Conservation (phyloP, 2,113 vertebrate genomes). For the Natator depressus region DNA sequence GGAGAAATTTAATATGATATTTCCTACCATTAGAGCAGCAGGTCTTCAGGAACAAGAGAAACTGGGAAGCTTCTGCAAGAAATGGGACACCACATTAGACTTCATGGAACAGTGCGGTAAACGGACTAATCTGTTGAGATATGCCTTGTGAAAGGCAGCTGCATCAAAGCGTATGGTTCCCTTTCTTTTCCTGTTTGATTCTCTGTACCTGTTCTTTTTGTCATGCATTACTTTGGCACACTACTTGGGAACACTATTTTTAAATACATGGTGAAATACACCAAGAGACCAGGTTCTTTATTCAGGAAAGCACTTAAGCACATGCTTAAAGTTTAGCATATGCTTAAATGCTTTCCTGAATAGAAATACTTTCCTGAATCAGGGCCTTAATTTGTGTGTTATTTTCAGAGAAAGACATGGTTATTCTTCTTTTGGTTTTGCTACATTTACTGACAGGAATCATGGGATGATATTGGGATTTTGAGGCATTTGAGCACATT, state of each 20-base stretch:
- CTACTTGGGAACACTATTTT: not conserved
- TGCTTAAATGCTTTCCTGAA: not conserved
- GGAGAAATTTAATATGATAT: not conserved
- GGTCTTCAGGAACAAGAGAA: slow-evolving; percentile 29
- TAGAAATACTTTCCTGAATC: not conserved
- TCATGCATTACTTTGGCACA: not conserved
- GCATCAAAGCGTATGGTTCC: not conserved
- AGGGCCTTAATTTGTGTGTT: not conserved
- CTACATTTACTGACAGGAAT: not conserved
- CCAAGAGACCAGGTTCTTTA: not conserved
- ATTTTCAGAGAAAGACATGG: not conserved
- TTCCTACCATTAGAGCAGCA: not conserved
- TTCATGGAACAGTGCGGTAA: not conserved
- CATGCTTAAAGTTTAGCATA: not conserved
- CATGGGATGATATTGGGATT: not conserved
- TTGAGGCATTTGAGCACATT: not conserved
- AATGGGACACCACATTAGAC: slow-evolving; percentile 10
- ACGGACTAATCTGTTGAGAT: not conserved
- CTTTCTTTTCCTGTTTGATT: not conserved
- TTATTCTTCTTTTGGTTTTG: not conserved
- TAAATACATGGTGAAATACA: not conserved
- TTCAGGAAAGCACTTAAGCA: not conserved
- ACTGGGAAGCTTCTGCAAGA: slow-evolving; percentile 21
- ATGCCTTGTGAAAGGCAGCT: not conserved
- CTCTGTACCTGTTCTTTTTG: not conserved